Evolutionary conservation across 2,888 invertebrate species (phyloP).

Genomic region (Xylocampa areola): DNA sequence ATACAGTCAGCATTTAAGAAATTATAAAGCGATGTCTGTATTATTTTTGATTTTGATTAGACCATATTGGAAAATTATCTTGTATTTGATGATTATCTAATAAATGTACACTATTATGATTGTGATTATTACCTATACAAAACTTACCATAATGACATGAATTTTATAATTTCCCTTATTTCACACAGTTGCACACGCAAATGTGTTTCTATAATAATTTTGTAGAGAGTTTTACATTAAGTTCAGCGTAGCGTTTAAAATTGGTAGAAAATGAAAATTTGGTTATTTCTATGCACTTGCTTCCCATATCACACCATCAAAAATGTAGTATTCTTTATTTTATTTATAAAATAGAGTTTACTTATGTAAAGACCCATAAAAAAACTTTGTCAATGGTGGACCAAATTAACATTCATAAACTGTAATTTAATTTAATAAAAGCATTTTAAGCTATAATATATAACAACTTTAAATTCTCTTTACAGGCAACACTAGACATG

Average conservation of each 20-base stretch:
- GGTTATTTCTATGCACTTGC: conserved; percentile 1
- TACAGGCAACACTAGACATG: conserved; percentile 81
- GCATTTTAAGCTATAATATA: neutral
- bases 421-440: too few species aligned
- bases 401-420: neutral
- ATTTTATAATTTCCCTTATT: conserved; percentile 37
- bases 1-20: too few species aligned
- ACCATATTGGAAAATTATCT: too few species aligned
- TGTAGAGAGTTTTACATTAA: conserved; percentile 33
- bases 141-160: conserved; percentile 25
- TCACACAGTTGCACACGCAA: conserved; percentile 49
- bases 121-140: too few species aligned
- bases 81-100: too few species aligned
- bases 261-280: conserved; percentile 23
- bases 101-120: too few species aligned
- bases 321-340: too few species aligned
- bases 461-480: conserved; percentile 15
- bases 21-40: too few species aligned
- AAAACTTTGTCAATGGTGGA: too few species aligned
- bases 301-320: conserved; percentile 1
- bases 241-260: conserved; percentile 33
- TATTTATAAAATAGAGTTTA: too few species aligned
- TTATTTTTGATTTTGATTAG: too few species aligned
- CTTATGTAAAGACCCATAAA: too few species aligned
- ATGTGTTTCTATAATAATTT: conserved; percentile 32